Conservation (phyloP, 2,888 invertebrate species). For the Aphrophora alni region DNA sequence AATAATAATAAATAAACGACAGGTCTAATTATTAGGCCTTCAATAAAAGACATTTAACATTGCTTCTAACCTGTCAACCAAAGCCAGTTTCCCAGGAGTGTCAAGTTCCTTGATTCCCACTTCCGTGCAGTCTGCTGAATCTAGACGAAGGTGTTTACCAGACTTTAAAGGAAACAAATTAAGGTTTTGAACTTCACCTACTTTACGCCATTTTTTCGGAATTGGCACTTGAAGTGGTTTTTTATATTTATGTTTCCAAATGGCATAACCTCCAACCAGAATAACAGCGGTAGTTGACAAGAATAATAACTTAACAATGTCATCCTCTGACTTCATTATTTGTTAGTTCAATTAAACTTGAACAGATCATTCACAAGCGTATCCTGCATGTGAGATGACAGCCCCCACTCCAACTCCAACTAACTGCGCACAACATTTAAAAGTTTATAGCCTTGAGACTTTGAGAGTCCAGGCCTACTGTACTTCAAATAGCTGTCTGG, state of each 20-base stretch:
- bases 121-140: background rate
- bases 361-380: no score
- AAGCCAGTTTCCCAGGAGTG: background rate
- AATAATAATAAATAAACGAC: no score
- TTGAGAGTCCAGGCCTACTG: no score
- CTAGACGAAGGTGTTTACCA: background rate
- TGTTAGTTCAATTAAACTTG: no score
- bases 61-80: background rate
- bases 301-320: background rate
- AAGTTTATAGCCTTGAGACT: no score
- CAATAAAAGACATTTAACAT: no score
- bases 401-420: no score
- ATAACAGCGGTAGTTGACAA: background rate
- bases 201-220: background rate
- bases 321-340: background rate
- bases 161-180: background rate
- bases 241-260: background rate
- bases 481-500: no score
- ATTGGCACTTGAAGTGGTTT: background rate
- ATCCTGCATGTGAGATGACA: no score
- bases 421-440: no score
- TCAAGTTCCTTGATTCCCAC: background rate
- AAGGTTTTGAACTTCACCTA: background rate
- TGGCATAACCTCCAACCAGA: background rate
- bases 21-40: no score